A percentile compares a stretch with the other conserved stretches of the same genome.
These are phyloP conservation scores for Microctenopoma lineatum DNA, from an alignment of 2,797 vertebrate genomes.

Conservation along the genomic window DNA sequence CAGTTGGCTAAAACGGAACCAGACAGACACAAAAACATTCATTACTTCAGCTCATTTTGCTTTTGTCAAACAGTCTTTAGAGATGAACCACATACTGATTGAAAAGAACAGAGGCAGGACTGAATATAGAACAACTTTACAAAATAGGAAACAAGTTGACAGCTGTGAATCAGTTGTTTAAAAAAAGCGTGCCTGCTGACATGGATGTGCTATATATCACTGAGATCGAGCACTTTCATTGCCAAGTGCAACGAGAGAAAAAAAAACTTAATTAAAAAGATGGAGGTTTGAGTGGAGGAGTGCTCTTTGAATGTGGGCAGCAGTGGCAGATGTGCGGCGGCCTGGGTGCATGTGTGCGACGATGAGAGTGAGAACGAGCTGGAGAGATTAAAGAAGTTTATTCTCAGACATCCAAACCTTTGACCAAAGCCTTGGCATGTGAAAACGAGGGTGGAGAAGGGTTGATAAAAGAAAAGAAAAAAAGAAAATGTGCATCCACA, in stretches of 20 bases:
- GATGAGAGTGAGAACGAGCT: slow-evolving; percentile 46
- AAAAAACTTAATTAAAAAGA: slow-evolving; percentile 77
- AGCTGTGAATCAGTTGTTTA: slow-evolving; percentile 42
- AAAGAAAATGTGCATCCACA: slow-evolving; percentile 46
- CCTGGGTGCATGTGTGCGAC: slow-evolving; percentile 29
- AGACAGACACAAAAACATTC: slow-evolving; percentile 50
- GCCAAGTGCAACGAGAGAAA: slow-evolving; percentile 44
- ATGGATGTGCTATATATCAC: slow-evolving; percentile 56
- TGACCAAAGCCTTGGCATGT: slow-evolving; percentile 56
- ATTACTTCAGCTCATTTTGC: slow-evolving; percentile 37
- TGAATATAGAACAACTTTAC: slow-evolving; percentile 27
- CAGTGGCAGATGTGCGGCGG: slow-evolving; percentile 72
- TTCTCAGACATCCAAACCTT: slow-evolving; percentile 77
- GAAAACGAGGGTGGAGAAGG: slow-evolving; percentile 56
- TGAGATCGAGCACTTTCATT: slow-evolving; percentile 36
- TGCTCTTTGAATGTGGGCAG: slow-evolving; percentile 64
- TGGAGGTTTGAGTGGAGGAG: slow-evolving; percentile 67
- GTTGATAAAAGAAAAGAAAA: slow-evolving; percentile 29
- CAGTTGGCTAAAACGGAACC: slow-evolving; percentile 25
- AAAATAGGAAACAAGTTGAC: slow-evolving; percentile 43
- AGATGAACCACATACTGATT: slow-evolving; percentile 24
- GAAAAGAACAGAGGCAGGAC: slow-evolving; percentile 37
- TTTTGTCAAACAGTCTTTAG: slow-evolving; percentile 31
- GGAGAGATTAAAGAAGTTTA: slow-evolving; percentile 73
- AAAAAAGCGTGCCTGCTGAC: slow-evolving; percentile 45